phyloP scores from a whole-genome alignment of 2,888 invertebrate genomes.

The Cosmia pyralina region DNA sequence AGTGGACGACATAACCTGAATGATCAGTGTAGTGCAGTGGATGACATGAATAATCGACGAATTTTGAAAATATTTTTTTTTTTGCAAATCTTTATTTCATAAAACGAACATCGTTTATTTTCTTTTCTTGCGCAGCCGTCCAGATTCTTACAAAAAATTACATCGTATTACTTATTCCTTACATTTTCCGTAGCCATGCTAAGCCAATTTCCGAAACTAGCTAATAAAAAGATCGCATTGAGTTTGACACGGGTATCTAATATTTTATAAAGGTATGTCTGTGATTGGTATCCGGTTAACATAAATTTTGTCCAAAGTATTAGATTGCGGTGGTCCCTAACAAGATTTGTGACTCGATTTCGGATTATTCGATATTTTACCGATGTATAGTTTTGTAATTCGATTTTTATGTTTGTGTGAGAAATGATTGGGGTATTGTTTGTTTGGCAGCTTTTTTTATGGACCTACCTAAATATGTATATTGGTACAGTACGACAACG shows the following conservation, averaged over 20 bases:
- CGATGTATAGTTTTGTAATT: conserved; percentile 60
- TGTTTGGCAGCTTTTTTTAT: not conserved
- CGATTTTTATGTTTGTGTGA: conserved; percentile 48
- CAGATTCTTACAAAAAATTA: conserved; percentile 33
- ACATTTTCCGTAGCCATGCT: conserved; percentile 44
- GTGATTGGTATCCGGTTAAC: conserved; percentile 72
- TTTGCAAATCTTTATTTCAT: not conserved
- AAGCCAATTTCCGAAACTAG: conserved; percentile 65
- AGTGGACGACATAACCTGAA: too few relatives aligned
- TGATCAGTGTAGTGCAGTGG: too few relatives aligned
- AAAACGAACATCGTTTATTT: not conserved
- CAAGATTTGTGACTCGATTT: conserved; percentile 69
- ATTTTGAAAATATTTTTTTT: not conserved
- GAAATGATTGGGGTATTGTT: conserved; percentile 21
- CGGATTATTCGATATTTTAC: conserved; percentile 62
- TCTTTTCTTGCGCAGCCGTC: not conserved
- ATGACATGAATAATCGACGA: not conserved
- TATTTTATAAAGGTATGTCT: conserved; percentile 70
- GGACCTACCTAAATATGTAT: not conserved
- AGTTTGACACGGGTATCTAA: conserved; percentile 69
- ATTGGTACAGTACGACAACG: not conserved
- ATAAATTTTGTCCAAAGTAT: conserved; percentile 68
- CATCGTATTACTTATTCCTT: conserved; percentile 42
- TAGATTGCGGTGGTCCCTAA: conserved; percentile 66
- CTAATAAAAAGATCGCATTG: conserved; percentile 66